These are phyloP conservation scores for Plebejus anna DNA, from an alignment of 2,888 invertebrate species.

Conservation along the genomic window DNA sequence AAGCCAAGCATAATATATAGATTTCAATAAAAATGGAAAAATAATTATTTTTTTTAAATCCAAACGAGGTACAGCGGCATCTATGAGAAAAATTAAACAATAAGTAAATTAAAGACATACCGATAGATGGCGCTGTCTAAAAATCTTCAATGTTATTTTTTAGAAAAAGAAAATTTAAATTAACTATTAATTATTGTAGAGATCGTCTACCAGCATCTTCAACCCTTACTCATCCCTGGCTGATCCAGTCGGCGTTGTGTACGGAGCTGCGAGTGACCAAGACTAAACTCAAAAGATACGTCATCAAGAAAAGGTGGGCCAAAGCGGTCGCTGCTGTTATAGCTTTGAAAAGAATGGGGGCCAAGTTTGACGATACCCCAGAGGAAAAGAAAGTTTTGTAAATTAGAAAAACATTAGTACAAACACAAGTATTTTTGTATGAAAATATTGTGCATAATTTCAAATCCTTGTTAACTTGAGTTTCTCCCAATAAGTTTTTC, in stretches of 20 bases:
- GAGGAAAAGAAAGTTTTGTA: constrained; percentile 40
- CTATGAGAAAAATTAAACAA: not conserved
- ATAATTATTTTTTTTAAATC: too few relatives aligned
- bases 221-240: constrained; percentile 89
- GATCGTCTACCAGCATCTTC: constrained; percentile 85
- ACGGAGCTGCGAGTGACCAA: constrained; percentile 87
- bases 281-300: constrained; percentile 90
- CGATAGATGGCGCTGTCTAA: not conserved
- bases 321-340: constrained; percentile 94
- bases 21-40: too few relatives aligned
- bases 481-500: not conserved
- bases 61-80: not conserved
- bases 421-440: not conserved
- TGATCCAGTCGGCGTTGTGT: constrained; percentile 82
- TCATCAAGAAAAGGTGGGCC: constrained; percentile 94
- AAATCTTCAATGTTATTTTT: not conserved
- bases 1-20: not conserved
- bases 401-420: not conserved
- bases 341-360: constrained; percentile 92
- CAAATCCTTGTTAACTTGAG: not conserved
- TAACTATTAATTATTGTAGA: constrained; percentile 67
- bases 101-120: not conserved
- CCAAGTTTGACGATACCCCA: constrained; percentile 80
- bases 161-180: not conserved
- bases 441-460: not conserved